Base-by-base conservation (phyloP, 2,888 invertebrate species). In the Lasius platythorax region DNA sequence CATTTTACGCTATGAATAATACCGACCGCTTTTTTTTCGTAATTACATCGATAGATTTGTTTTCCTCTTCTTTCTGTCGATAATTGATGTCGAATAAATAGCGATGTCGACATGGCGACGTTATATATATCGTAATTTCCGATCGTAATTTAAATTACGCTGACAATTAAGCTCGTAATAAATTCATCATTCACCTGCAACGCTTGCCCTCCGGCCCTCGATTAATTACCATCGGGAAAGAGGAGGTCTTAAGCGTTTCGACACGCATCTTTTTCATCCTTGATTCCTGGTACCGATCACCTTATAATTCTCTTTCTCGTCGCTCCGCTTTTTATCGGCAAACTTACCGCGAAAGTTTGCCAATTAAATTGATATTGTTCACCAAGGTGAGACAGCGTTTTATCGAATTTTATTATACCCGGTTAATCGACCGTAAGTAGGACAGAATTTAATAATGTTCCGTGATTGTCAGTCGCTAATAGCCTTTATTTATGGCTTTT, bases 351-450 rank as follows among this genome's bases (percentile, higher is more conserved):
- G 79, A 79, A 61, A 79, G 79, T 79, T 46, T 46, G 70, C 37
- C 79, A 79, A 79, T 79, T 79, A 79, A 79, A 79, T 70, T 37
- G 33, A 63, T n/a, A 79, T 79, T 79, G 79, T 79, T 61, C 79
- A 37, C 5, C 70, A 28, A 61, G 70, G n/a, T 79, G 79, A 79
- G 70, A 70, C 61, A 37, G 70, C 70, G 46, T 79, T 79, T 70
- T 79, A 37, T 23, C 46, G 37, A 70, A 79, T 79, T 79, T 70
- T 61, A 70, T 79, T 61, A 61, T 56, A 56, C 23, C 67, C 56
- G 61, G 46, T 79, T 79, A 79, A 79, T 46, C 33, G 61, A 33
- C 23, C 70, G 9, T 79, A 79, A 79, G 79, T 79, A 79, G 70
- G 61, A 37, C 70, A 43, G 79, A 70, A 79, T 79, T 70, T 61